phyloP scores from a whole-genome alignment of 1,140 invertebrate species.

The Drosophila seguyi region DNA sequence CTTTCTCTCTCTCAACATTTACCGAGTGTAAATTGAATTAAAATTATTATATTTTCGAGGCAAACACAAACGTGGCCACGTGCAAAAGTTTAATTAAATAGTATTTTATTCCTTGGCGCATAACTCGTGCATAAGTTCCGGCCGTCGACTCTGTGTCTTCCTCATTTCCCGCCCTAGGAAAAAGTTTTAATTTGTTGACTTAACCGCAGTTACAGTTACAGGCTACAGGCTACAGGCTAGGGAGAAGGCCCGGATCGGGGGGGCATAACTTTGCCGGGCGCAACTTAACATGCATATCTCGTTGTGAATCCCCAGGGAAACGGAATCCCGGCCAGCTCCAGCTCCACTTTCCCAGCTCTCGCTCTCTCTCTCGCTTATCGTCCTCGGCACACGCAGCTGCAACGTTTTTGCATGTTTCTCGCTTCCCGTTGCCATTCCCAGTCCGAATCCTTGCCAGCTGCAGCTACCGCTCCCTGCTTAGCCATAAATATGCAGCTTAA shows the following conservation, averaged over 20 bases:
- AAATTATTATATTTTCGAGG: conserved; percentile 70
- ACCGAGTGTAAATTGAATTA: conserved; percentile 71
- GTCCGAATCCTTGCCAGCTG: conserved; percentile 13
- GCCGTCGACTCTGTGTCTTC: conserved; percentile 15
- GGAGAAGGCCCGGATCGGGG: conserved; percentile 38
- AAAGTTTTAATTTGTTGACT: conserved; percentile 84
- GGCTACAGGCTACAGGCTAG: not conserved
- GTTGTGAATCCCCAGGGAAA: conserved; percentile 61
- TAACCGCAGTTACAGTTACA: conserved; percentile 82
- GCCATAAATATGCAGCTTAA: conserved; percentile 82
- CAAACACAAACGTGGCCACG: conserved; percentile 50
- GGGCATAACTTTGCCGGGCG: conserved; percentile 74
- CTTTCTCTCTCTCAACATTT: not conserved
- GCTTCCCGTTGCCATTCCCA: conserved; percentile 9
- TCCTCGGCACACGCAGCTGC: conserved; percentile 73
- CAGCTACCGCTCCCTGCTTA: conserved; percentile 59
- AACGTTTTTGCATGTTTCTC: conserved; percentile 64
- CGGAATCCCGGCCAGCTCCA: conserved; percentile 20
- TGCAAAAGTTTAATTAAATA: conserved; percentile 82
- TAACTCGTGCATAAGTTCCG: conserved; percentile 75
- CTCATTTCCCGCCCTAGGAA: conserved; percentile 60
- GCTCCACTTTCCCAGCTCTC: conserved; percentile 12
- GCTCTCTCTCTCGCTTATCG: conserved; percentile 61
- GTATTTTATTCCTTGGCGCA: conserved; percentile 71
- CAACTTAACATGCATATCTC: conserved; percentile 83